Conservation (phyloP, 2,888 invertebrate genomes). For the Torymus tubicola region DNA sequence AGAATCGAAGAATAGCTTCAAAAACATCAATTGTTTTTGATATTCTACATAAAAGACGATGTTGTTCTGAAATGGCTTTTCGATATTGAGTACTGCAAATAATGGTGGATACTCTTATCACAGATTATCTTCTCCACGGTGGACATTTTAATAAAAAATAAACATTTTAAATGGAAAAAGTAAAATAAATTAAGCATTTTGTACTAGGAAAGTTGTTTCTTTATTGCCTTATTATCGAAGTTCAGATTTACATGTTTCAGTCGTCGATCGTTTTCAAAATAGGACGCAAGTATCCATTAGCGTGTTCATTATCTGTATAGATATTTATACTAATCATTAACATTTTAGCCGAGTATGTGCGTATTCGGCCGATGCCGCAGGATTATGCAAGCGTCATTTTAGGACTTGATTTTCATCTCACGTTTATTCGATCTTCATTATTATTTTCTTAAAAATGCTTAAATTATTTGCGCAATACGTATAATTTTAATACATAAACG, state of each 20-base stretch:
- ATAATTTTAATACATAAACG: slow-evolving; percentile 29
- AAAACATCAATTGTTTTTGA: slow-evolving; percentile 29
- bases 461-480: slow-evolving; percentile 41
- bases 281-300: slow-evolving; percentile 41
- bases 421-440: slow-evolving; percentile 14
- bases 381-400: slow-evolving; percentile 20
- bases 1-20: neutral
- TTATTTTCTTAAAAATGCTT: slow-evolving; percentile 50
- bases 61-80: slow-evolving; percentile 69
- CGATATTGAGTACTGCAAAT: slow-evolving; percentile 50
- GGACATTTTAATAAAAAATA: neutral
- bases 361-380: slow-evolving; percentile 18
- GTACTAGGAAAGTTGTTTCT: slow-evolving; percentile 63
- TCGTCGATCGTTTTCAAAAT: slow-evolving; percentile 47
- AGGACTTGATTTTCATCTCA: slow-evolving; percentile 15
- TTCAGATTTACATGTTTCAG: slow-evolving; percentile 54
- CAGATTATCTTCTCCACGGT: slow-evolving; percentile 59
- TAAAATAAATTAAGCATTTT: slow-evolving; percentile 56
- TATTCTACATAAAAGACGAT: slow-evolving; percentile 41
- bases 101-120: slow-evolving; percentile 57
- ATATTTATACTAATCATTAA: slow-evolving; percentile 21
- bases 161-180: slow-evolving; percentile 63
- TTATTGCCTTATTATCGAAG: slow-evolving; percentile 69
- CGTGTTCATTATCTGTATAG: slow-evolving; percentile 38
- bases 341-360: neutral